Percentiles rank a stretch among this genome's conserved stretches.
These are phyloP conservation scores for Xiphorhynchus erythropygius DNA, from an alignment of 2,797 vertebrate genomes.

Conservation along the genomic window DNA sequence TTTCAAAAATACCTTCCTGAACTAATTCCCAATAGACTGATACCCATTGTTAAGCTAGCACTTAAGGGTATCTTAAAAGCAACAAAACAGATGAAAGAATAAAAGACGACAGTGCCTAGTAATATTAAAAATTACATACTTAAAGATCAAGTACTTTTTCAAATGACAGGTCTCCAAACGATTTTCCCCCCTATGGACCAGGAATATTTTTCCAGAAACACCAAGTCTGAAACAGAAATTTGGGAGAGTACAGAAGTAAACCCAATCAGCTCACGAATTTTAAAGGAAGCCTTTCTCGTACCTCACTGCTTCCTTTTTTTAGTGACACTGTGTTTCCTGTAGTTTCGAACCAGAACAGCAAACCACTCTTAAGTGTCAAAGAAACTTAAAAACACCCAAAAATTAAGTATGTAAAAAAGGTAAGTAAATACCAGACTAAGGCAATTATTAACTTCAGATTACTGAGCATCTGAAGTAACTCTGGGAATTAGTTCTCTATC, in stretches of 20 bases:
- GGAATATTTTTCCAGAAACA: background rate
- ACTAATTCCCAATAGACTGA: background rate
- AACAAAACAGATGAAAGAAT: background rate
- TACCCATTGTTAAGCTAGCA: background rate
- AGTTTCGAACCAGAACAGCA: background rate
- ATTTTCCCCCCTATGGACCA: fast-evolving
- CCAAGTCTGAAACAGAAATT: background rate
- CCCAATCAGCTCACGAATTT: background rate
- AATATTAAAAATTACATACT: background rate
- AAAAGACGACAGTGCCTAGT: background rate
- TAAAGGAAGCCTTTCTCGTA: background rate
- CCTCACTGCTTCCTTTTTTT: fast-evolving
- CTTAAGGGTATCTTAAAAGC: background rate
- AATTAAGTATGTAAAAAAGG: background rate
- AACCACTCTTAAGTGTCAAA: background rate
- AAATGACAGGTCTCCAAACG: background rate
- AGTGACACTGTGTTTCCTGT: background rate
- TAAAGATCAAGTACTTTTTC: background rate
- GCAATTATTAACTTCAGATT: background rate
- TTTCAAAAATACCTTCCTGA: background rate
- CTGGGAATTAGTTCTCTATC: background rate
- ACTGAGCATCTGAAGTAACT: background rate
- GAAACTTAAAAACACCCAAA: background rate
- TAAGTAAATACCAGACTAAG: background rate
- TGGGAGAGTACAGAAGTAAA: background rate